Evolutionary conservation across 2,797 vertebrate species (phyloP), one percentile per base, ranked within the genome.

Genomic region (Eutrigla gurnardus): DNA sequence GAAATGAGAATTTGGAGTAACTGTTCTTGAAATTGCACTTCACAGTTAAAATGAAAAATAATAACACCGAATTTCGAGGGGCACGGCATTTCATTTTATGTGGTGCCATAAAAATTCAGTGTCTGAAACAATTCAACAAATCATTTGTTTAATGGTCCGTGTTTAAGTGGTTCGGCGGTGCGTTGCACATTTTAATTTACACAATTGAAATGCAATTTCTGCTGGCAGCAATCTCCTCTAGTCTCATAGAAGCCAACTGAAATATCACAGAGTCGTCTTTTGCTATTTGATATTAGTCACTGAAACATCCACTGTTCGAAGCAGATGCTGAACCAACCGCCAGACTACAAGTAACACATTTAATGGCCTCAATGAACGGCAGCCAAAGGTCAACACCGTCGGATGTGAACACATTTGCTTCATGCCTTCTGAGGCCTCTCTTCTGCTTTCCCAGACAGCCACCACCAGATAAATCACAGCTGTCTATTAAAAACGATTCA

Each of bases 1-100:
- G 63, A 82, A 79, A 84, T 75, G 45, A 71, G 70, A 79, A 83
- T 86, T 78, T 77, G 57, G 17, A 15, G 77, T 64, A 71, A 59
- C 2, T 32, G 53, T 77, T 84, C 68, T 59, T 53, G 6, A 60
- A 84, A 79, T 86, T 75, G 42, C 39, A 49, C 45, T 54, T 67
- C 9, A 67, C 53, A 64, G 46, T 73, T 71, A 58, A 64, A 80
- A 79, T 84, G 57, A 37, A 67, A 71, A 67, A 75, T 57, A 60
- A 78, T 52, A 54, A 72, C 55, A 73, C 70, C 39, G 46, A 36
- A 59, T 74, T 80, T 77, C 18, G 50, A 52, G 67, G 59, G 25
- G 25, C 18, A 36, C 12, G 11, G 32, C 61, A 49, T 70, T 69
- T 55, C 2, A 47, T 75, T 78, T 82, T 71, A 78, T 83, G 49